Percentiles rank a stretch among this genome's conserved stretches.
Conservation (phyloP, 92 coral and sea anemone genomes). For the Pocillopora meandrina region DNA sequence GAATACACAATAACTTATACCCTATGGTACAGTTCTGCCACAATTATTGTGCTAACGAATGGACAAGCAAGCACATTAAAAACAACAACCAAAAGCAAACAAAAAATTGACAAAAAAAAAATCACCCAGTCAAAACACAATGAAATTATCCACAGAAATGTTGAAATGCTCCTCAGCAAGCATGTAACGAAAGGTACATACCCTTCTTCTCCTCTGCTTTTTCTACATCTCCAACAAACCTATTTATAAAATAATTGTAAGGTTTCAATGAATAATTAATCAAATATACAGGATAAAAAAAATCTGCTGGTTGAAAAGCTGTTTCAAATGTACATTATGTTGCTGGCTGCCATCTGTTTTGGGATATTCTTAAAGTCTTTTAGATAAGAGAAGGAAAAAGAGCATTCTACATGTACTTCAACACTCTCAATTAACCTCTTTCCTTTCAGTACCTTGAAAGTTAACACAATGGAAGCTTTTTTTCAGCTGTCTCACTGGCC, state of each 20-base stretch:
- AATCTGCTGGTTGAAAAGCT: background rate
- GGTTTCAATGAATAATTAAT: background rate
- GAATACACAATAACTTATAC: background rate
- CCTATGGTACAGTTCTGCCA: too few species aligned
- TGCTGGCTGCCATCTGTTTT: too few species aligned
- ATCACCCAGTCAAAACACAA: background rate
- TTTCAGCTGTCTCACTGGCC: too few species aligned
- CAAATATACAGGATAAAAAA: background rate
- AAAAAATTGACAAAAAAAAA: too few species aligned
- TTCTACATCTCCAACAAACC: slow-evolving; percentile 88
- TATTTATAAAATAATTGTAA: slow-evolving; percentile 8
- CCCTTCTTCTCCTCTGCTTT: slow-evolving; percentile 90
- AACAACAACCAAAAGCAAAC: too few species aligned
- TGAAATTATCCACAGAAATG: background rate
- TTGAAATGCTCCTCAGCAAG: too few species aligned
- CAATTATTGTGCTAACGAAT: too few species aligned
- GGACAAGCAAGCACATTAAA: too few species aligned
- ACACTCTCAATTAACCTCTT: too few species aligned
- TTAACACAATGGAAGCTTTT: too few species aligned
- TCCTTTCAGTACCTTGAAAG: too few species aligned
- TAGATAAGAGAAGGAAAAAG: background rate
- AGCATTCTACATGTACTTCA: background rate
- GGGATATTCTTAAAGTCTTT: background rate
- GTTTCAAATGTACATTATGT: too few species aligned
- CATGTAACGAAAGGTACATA: background rate